phyloP scores from a whole-genome alignment of 2,113 vertebrate species.

The Arenaria interpres region DNA sequence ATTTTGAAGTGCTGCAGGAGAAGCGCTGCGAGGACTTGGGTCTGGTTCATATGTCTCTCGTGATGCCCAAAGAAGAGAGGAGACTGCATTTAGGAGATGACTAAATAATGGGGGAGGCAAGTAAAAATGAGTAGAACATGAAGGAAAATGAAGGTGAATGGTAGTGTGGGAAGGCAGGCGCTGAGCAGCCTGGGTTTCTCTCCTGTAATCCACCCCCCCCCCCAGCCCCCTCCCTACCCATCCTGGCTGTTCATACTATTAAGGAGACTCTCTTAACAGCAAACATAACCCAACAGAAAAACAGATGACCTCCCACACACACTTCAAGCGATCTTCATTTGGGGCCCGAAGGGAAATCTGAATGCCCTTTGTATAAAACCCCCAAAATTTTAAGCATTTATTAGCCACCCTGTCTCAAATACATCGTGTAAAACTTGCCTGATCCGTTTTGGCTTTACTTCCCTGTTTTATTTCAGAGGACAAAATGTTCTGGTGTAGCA shows the following conservation, averaged over 20 bases:
- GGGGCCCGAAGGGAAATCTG: background rate
- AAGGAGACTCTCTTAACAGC: background rate
- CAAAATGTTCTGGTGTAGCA: background rate
- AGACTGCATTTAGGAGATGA: conserved; percentile 49
- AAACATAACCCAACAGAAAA: background rate
- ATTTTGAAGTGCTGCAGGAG: background rate
- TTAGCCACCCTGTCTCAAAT: background rate
- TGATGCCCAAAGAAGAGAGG: conserved; percentile 9
- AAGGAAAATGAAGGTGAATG: background rate
- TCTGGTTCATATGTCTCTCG: conserved; percentile 26
- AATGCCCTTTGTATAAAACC: background rate
- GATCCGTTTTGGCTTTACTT: background rate
- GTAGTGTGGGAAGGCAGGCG: background rate
- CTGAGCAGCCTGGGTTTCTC: background rate
- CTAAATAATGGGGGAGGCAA: conserved; percentile 45
- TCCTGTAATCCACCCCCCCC: background rate
- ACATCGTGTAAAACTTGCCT: background rate
- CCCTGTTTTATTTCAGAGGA: background rate
- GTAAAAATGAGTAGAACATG: background rate
- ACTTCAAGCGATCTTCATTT: background rate
- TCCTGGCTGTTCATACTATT: background rate
- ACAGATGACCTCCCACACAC: background rate
- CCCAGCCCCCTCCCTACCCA: background rate
- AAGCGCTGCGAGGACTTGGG: background rate
- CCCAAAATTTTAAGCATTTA: background rate